These are phyloP conservation scores for Odontomyia ornata DNA, from an alignment of 2,888 invertebrate species.

Conservation along the genomic window DNA sequence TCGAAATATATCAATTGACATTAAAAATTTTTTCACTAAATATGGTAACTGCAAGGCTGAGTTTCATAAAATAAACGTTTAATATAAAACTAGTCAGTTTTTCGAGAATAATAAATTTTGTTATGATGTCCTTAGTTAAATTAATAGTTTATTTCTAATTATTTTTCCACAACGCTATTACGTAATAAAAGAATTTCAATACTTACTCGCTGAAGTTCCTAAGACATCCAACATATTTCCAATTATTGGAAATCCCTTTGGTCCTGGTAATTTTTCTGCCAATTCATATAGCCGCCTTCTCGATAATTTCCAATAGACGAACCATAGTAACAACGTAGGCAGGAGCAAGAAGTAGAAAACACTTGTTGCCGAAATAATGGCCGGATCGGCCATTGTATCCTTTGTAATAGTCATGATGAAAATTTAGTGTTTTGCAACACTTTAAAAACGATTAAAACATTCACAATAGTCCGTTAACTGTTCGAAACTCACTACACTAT, in stretches of 20 bases:
- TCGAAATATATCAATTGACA: no score
- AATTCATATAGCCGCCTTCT: constrained; percentile 76
- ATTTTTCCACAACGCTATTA: no score
- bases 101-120: no score
- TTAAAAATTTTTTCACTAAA: no score
- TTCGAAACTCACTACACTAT: background rate
- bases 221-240: constrained; percentile 80
- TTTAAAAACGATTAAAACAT: background rate
- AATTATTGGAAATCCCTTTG: constrained; percentile 74
- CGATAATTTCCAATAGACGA: constrained; percentile 79
- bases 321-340: constrained; percentile 76
- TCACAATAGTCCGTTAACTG: background rate
- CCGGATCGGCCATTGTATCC: constrained; percentile 61
- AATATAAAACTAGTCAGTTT: no score
- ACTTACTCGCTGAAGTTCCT: constrained; percentile 75
- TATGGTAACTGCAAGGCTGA: no score
- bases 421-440: background rate
- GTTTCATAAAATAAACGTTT: no score
- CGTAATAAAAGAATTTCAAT: no score
- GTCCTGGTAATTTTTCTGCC: constrained; percentile 78
- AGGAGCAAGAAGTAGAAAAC: constrained; percentile 78
- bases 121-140: no score
- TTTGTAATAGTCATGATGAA: constrained; percentile 54
- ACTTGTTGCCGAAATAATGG: constrained; percentile 68
- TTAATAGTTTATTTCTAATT: no score